phyloP scores from a whole-genome alignment of 2,888 invertebrate species.

The Thymelicus sylvestris region DNA sequence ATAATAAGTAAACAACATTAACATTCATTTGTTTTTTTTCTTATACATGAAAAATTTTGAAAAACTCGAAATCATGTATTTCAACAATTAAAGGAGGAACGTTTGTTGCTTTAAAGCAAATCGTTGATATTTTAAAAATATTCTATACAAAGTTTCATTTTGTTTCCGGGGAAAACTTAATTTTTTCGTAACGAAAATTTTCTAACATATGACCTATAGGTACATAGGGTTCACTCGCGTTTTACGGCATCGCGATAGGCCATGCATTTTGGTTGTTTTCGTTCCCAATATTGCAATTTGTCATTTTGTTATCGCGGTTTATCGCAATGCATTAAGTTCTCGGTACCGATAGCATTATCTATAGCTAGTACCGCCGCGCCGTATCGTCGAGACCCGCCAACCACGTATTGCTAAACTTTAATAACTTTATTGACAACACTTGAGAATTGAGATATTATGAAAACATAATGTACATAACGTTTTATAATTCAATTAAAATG shows the following conservation, averaged over 20 bases:
- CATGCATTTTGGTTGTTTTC: slow-evolving; percentile 47
- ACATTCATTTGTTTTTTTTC: too few species aligned
- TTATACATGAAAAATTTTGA: too few species aligned
- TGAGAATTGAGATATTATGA: slow-evolving; percentile 10
- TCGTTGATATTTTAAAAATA: too few species aligned
- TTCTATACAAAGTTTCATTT: too few species aligned
- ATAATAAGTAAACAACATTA: too few species aligned
- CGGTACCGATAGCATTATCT: slow-evolving; percentile 73
- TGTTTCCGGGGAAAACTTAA: too few species aligned
- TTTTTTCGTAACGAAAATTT: too few species aligned
- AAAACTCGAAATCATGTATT: too few species aligned
- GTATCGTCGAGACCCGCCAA: slow-evolving; percentile 45
- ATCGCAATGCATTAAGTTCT: slow-evolving; percentile 74
- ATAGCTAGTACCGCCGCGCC: slow-evolving; percentile 56
- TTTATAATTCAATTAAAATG: too few species aligned
- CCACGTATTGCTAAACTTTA: slow-evolving; percentile 42
- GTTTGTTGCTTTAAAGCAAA: too few species aligned
- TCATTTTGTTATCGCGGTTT: slow-evolving; percentile 68
- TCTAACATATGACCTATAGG: too few species aligned
- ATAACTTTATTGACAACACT: slow-evolving; percentile 12
- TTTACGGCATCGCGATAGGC: not conserved
- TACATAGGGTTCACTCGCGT: not conserved
- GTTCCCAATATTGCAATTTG: slow-evolving; percentile 71
- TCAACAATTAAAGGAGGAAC: too few species aligned
- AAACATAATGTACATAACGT: not conserved